A percentile compares a stretch with the other conserved stretches of the same genome.
Conservation (phyloP, 2,888 invertebrate genomes). For the Phortica okadai region DNA sequence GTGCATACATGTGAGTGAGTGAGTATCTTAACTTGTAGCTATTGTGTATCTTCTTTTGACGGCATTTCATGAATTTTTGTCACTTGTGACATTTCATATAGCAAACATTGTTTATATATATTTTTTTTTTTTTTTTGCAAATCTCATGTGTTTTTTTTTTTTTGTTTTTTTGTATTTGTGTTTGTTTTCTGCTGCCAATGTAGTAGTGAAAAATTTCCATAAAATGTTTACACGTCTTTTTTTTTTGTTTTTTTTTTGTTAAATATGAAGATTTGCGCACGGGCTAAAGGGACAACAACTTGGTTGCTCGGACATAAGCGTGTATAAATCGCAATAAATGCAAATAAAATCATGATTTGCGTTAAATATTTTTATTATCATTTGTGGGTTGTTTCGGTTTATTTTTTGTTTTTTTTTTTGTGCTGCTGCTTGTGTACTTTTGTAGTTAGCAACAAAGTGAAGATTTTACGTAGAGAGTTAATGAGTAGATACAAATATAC, state of each 20-base stretch:
- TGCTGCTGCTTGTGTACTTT: conserved; percentile 2
- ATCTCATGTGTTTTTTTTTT: neutral
- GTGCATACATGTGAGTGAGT: neutral
- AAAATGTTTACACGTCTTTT: conserved; percentile 3
- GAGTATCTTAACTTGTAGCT: neutral
- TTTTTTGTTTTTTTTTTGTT: neutral
- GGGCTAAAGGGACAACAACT: neutral
- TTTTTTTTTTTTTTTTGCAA: neutral
- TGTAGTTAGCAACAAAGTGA: conserved; percentile 28
- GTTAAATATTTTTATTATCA: conserved; percentile 30
- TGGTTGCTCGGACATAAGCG: neutral
- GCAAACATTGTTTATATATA: neutral
- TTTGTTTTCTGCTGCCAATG: neutral
- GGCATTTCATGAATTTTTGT: conserved; percentile 5
- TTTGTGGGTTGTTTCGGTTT: neutral
- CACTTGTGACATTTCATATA: neutral
- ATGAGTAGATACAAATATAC: neutral
- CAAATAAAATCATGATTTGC: conserved; percentile 25
- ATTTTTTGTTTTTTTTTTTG: neutral
- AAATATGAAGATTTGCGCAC: neutral
- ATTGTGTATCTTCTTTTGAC: neutral
- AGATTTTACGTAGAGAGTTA: neutral
- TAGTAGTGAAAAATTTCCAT: conserved; percentile 28
- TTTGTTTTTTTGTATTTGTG: conserved; percentile 3
- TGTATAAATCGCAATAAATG: conserved; percentile 28